Evolutionary conservation across 2,113 vertebrate genomes (phyloP), one percentile per base, ranked within the genome.

Genomic region (Forbesichthys agassizii): DNA sequence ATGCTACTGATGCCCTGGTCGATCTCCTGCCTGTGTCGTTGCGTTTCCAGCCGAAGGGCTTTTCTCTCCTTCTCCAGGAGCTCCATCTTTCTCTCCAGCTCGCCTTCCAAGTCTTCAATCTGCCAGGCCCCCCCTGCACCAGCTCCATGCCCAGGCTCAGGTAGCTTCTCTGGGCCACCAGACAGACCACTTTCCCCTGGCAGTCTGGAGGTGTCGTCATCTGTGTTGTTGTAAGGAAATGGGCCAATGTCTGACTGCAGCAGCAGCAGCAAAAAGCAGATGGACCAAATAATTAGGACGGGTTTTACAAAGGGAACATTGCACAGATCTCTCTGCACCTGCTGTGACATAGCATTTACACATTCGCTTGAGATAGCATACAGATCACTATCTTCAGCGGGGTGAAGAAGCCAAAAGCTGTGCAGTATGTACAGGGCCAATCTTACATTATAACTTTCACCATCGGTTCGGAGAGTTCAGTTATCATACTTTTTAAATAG

Each of bases 71-170:
- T 95, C 87, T 98, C 95, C 83, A 99, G 92, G 5, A 95, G 92
- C 79, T 95, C 86, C 80, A 98, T 92, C 88, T 98, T 96, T 82
- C 91, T 93, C 81, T 97, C 93, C 80, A 99, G 93, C 89, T 98
- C 95, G 3, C 91, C 94, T 76, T 98, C 96, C 83, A 98, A 80
- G 71, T 96, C 94, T 0, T 98, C 95, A 92, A 98, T 90, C 85
- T 92, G 94, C 90, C 90, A 92, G 88, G 72, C 0, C 84, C 89
- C 0, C 80, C 91, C 77, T 2, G 64, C 57, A 16, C 67, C 78
- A 61, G 88, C 20, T 74, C 67, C 0, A 86, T 83, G 74, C 78
- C 86, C 66, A 0, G 0, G 64, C 79, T 54, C 61, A 6, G 75
- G 56, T 51, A 69, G 51, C 65, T 74, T 81, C 14, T 80, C 83